Conservation (phyloP, 1,140 invertebrate species). For the Piezodorus guildinii region DNA sequence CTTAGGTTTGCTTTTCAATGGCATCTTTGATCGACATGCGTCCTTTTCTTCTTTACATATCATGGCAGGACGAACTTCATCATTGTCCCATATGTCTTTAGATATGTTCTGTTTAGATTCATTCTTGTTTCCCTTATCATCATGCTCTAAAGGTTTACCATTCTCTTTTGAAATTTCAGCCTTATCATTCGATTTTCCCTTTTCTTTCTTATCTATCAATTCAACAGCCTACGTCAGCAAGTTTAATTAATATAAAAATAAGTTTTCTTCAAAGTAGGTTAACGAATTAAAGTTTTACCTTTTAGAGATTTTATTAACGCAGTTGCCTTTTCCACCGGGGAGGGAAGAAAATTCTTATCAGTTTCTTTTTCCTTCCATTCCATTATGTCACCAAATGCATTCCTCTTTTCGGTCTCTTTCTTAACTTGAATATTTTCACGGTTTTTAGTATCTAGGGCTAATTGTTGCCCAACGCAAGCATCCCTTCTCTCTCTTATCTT, state of each 20-base stretch:
- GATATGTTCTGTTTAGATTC: background rate
- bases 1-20: constrained; percentile 24
- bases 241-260: too few relatives aligned
- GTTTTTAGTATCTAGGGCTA: background rate
- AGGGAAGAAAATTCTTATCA: background rate
- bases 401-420: background rate
- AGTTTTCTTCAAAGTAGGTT: too few relatives aligned
- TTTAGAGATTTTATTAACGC: background rate
- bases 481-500: background rate
- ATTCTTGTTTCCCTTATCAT: background rate
- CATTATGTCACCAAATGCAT: background rate
- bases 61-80: constrained; percentile 10
- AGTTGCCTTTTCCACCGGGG: background rate
- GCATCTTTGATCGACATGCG: constrained; percentile 28
- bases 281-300: background rate
- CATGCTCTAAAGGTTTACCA: background rate
- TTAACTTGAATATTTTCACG: background rate
- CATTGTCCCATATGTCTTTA: constrained; percentile 12
- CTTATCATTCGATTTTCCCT: constrained; percentile 8
- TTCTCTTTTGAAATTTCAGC: background rate
- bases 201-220: background rate
- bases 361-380: constrained; percentile 7
- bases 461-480: background rate
- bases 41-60: constrained; percentile 31
- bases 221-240: too few relatives aligned